phyloP scores from a whole-genome alignment of 2,888 invertebrate genomes.

The Dasypogon diadema region DNA sequence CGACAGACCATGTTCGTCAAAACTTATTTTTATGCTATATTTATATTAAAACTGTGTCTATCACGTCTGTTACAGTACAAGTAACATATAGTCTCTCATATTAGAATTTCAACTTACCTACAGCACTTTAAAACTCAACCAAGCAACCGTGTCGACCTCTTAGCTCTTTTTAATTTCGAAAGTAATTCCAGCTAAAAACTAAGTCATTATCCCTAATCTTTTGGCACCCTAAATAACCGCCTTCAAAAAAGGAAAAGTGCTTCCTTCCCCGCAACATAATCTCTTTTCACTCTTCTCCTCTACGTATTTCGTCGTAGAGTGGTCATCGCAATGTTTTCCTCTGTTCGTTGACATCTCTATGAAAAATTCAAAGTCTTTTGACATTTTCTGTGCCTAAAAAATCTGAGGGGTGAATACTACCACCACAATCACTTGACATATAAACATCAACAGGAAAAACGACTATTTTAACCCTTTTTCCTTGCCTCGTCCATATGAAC shows the following conservation, averaged over 20 bases:
- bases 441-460: constrained; percentile 46
- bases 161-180: constrained; percentile 5
- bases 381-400: constrained; percentile 44
- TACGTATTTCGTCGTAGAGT: constrained; percentile 21
- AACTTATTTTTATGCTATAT: too few relatives aligned
- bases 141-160: neutral
- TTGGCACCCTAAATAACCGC: constrained; percentile 37
- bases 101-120: too few relatives aligned
- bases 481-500: neutral
- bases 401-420: constrained; percentile 36
- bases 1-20: too few relatives aligned
- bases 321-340: constrained; percentile 20
- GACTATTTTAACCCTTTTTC: constrained; percentile 37
- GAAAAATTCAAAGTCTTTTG: constrained; percentile 49
- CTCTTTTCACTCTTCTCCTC: neutral
- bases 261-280: neutral
- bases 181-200: constrained; percentile 31
- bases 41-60: too few relatives aligned
- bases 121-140: too few relatives aligned
- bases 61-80: too few relatives aligned
- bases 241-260: neutral
- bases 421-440: constrained; percentile 47
- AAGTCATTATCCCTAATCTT: constrained; percentile 39
- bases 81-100: too few relatives aligned
- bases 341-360: constrained; percentile 45